Conservation (phyloP, 2,888 invertebrate species). For the Eupithecia insigniata region DNA sequence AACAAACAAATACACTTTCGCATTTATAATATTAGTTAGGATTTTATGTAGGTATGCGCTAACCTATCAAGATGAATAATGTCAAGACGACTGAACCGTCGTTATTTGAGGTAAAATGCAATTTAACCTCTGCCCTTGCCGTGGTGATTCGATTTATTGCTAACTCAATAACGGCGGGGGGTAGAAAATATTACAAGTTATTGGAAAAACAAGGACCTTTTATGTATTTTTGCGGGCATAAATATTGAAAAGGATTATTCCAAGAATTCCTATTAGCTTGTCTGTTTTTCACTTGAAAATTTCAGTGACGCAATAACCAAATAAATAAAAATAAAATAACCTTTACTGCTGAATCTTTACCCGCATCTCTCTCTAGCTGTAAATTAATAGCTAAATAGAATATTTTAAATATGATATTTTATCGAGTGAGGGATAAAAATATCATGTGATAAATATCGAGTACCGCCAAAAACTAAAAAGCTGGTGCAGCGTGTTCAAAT, state of each 20-base stretch:
- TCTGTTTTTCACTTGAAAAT: neutral
- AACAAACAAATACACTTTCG: too few relatives aligned
- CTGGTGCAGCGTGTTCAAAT: too few relatives aligned
- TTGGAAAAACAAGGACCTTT: slow-evolving; percentile 8
- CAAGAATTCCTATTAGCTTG: neutral
- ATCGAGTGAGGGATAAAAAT: too few relatives aligned
- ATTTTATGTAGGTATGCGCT: neutral
- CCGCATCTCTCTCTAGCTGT: too few relatives aligned
- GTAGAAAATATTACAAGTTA: slow-evolving; percentile 14
- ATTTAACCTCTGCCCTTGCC: slow-evolving; percentile 15
- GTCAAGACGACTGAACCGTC: slow-evolving; percentile 2
- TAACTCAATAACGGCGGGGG: slow-evolving; percentile 1
- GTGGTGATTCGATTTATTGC: slow-evolving; percentile 5
- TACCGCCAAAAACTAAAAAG: too few relatives aligned
- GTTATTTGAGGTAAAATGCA: slow-evolving; percentile 17
- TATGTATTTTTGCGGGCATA: neutral
- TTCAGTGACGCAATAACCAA: neutral
- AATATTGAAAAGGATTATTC: slow-evolving; percentile 1
- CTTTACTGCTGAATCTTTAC: too few relatives aligned
- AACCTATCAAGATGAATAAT: neutral
- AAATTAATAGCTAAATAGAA: too few relatives aligned
- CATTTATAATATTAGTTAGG: too few relatives aligned
- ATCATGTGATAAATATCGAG: too few relatives aligned
- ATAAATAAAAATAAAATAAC: too few relatives aligned
- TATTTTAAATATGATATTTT: too few relatives aligned